phyloP scores from a whole-genome alignment of 2,888 invertebrate genomes.

The Melitaea athalia region DNA sequence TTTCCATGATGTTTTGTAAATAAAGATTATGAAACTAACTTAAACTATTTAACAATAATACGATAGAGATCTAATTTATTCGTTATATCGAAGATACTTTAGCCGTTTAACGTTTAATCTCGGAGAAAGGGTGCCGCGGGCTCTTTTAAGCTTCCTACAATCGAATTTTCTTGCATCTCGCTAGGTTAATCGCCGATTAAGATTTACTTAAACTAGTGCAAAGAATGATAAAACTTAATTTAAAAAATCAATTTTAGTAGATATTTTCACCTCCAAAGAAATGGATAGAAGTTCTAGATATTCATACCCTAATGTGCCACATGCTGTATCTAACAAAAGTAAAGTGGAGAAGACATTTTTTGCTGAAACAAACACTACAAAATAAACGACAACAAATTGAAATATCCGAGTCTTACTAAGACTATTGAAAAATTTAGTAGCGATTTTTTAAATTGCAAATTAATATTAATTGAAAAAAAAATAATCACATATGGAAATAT shows the following conservation, averaged over 20 bases:
- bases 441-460: too few species aligned
- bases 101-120: slow-evolving; percentile 42
- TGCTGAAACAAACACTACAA: too few species aligned
- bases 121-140: slow-evolving; percentile 38
- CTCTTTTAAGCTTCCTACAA: slow-evolving; percentile 38
- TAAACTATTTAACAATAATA: slow-evolving; percentile 3
- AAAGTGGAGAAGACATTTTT: too few species aligned
- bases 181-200: slow-evolving; percentile 37
- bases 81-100: slow-evolving; percentile 28
- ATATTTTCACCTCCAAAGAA: neutral
- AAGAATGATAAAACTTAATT: slow-evolving; percentile 10
- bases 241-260: neutral
- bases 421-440: too few species aligned
- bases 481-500: too few species aligned
- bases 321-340: too few species aligned
- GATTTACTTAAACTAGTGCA: slow-evolving; percentile 17
- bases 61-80: neutral
- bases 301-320: too few species aligned
- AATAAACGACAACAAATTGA: too few species aligned
- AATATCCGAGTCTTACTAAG: too few species aligned
- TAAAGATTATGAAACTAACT: neutral
- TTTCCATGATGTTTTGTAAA: neutral
- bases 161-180: slow-evolving; percentile 41
- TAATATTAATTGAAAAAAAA: too few species aligned
- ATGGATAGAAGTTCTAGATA: neutral